Evolutionary conservation across 2,113 vertebrate species (phyloP).

Genomic region (Lipotes vexillifer): DNA sequence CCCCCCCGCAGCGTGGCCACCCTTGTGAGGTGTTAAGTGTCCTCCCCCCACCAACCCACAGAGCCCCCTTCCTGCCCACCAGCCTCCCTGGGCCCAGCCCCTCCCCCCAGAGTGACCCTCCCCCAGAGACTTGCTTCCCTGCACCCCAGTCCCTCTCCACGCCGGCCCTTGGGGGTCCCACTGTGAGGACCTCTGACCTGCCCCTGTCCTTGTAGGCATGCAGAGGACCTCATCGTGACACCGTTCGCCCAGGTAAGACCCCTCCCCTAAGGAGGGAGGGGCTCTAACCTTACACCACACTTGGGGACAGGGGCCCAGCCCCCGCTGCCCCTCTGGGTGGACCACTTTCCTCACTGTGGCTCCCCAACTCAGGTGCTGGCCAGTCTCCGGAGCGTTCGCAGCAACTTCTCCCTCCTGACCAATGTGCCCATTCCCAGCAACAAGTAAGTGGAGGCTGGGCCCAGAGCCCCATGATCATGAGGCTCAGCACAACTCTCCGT

Average conservation of each 20-base stretch:
- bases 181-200: not conserved
- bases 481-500: not conserved
- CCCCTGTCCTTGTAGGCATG: conserved; percentile 80
- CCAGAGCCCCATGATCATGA: rapidly evolving
- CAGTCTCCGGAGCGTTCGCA: conserved; percentile 94
- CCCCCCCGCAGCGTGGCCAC: not conserved
- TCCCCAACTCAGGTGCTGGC: conserved; percentile 87
- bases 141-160: not conserved
- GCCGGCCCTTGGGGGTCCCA: not conserved
- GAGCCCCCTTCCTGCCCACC: not conserved
- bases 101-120: not conserved
- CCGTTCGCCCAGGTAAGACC: conserved; percentile 92
- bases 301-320: not conserved
- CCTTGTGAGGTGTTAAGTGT: not conserved
- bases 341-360: not conserved
- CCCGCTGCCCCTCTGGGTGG: not conserved
- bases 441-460: conserved; percentile 86
- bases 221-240: conserved; percentile 95
- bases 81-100: not conserved
- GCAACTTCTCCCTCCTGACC: conserved; percentile 95
- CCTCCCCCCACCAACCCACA: not conserved
- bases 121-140: not conserved
- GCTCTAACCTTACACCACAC: not conserved
- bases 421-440: conserved; percentile 90
- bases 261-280: not conserved